Evolutionary conservation across 2,888 invertebrate species (phyloP).

Genomic region (Prostheceraeus crozeri): DNA sequence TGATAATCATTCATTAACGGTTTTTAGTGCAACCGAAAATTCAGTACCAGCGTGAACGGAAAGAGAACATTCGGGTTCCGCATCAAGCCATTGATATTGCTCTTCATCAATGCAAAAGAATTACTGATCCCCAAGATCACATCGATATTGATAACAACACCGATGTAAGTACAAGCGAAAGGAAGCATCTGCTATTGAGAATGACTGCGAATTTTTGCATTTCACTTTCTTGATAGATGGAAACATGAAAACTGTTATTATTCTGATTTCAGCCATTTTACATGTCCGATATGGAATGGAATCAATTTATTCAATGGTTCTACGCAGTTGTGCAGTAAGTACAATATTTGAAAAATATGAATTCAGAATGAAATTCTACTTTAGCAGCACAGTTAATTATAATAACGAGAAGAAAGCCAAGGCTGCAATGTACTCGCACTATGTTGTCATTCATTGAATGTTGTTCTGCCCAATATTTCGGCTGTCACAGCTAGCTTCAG

Average conservation of each 20-base stretch:
- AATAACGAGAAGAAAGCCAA: too few relatives aligned
- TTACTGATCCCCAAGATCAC: conserved; percentile 62
- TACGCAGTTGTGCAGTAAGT: conserved; percentile 63
- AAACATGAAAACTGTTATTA: too few relatives aligned
- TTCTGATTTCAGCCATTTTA: conserved; percentile 51
- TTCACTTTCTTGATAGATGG: too few relatives aligned
- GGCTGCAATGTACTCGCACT: too few relatives aligned
- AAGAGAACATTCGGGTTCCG: conserved; percentile 27
- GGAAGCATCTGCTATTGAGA: too few relatives aligned
- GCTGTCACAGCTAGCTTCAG: too few relatives aligned
- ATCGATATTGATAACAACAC: conserved; percentile 65
- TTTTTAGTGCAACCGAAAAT: conserved; percentile 33
- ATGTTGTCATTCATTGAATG: too few relatives aligned
- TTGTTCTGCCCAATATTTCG: too few relatives aligned
- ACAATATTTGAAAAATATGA: background rate
- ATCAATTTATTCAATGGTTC: conserved; percentile 70
- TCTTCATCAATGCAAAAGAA: conserved; percentile 69
- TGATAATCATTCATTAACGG: background rate
- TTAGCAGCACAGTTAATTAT: too few relatives aligned
- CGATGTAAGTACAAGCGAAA: conserved; percentile 4
- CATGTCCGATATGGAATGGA: conserved; percentile 81
- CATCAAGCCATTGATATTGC: conserved; percentile 67
- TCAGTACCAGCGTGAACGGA: conserved; percentile 25
- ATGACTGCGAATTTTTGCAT: too few relatives aligned
- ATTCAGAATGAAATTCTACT: background rate